Conservation (phyloP, 2,888 invertebrate species). For the Drosophila rubida region DNA sequence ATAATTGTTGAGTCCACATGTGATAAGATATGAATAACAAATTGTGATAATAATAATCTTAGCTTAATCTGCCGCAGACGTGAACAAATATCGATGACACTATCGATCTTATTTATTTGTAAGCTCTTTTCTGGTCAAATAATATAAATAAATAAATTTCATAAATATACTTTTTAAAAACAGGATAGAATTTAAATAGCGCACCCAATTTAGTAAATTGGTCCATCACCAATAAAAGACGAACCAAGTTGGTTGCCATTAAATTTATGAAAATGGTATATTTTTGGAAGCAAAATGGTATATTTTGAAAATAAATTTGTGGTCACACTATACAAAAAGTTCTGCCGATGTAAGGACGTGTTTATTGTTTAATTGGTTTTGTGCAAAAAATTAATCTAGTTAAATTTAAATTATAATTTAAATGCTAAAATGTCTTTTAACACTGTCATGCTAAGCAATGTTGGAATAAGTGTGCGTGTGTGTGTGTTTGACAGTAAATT, state of each 20-base stretch:
- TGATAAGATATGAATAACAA: neutral
- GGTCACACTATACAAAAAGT: constrained; percentile 28
- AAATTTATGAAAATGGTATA: neutral
- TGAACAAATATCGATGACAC: neutral
- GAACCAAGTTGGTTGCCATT: neutral
- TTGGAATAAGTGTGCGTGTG: constrained; percentile 22
- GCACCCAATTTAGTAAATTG: neutral
- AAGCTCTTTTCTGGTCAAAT: neutral
- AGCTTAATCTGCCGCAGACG: neutral
- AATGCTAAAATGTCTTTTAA: constrained; percentile 10
- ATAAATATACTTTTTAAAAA: neutral
- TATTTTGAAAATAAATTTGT: neutral
- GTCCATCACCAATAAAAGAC: neutral
- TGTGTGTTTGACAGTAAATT: constrained; percentile 1
- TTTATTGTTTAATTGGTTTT: constrained; percentile 24
- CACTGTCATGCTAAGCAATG: constrained; percentile 3
- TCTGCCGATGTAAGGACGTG: constrained; percentile 59
- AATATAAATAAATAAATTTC: neutral
- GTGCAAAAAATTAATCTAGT: constrained; percentile 8
- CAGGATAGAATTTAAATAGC: neutral
- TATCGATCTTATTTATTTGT: no score
- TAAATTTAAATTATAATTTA: constrained; percentile 1
- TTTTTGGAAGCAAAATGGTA: neutral
- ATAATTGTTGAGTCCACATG: neutral
- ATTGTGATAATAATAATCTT: neutral